Evolutionary conservation across 2,113 vertebrate species (phyloP), one percentile per base, ranked within the genome.

Genomic region (Bostrychus sinensis): DNA sequence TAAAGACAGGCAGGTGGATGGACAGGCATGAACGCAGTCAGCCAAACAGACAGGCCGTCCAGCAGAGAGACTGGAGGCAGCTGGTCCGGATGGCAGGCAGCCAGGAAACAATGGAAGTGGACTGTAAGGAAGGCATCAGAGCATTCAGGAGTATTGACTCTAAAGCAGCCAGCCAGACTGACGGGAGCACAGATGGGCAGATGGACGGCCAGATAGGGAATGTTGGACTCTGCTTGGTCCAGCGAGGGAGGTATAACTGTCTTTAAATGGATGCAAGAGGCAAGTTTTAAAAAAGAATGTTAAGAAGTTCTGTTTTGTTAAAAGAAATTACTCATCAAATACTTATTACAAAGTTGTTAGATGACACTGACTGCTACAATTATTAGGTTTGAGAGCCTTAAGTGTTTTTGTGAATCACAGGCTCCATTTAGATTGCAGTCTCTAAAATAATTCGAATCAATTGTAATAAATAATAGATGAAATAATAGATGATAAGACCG

Each of bases 21-120:
- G 62, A 72, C 70, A 57, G 69, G 64, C 58, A 57, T 63, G 51
- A 50, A 62, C 36, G 25, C 50, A 69, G 71, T 68, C 56, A 17
- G 65, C 36, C 61, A 75, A 64, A 68, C 14, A 60, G 63, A 63
- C 53, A 69, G 32, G 57, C 32, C 73, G 58, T 78, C 73, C 79
- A 53, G 41, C 50, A 45, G 63, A 71, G 43, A 61, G 70, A 75
- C 71, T 62, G 70, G 64, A 60, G 76, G 66, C 26, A 57, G 63
- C 56, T 56, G 66, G 77, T 75, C 43, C 1, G 17, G 50, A 53
- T 73, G 63, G 75, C 72, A 55, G 56, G 16, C 56, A 45, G 70
- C 71, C 78, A 66, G 74, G 62, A 59, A 32, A 55, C 63, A 48
- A 66, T 82, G 71, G 66, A 75, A 75, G 72, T 80, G 78, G 78